Conservation (phyloP, 2,113 vertebrate genomes). For the Aplodontia rufa region DNA sequence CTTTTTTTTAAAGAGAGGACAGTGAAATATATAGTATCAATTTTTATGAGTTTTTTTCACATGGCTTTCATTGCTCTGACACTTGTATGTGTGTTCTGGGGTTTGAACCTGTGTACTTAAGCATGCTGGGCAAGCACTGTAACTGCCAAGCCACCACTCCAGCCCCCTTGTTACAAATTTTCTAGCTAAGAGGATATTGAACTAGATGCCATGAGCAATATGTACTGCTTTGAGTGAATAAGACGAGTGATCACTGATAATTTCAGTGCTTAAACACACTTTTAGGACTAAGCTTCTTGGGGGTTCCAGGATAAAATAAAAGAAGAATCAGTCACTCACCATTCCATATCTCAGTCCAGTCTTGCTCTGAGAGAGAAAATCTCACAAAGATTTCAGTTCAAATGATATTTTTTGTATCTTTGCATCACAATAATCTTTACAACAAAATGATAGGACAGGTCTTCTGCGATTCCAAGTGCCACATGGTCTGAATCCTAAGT, state of each 20-base stretch:
- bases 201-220: background rate
- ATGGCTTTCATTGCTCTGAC: no score
- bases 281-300: background rate
- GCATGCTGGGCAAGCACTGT: no score
- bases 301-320: background rate
- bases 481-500: background rate
- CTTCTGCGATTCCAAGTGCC: background rate
- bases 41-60: no score
- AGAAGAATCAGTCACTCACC: background rate
- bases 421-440: background rate
- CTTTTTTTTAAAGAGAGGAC: no score
- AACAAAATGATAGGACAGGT: background rate
- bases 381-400: background rate
- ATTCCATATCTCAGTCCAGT: background rate
- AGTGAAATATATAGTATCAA: no score
- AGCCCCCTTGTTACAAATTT: background rate
- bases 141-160: no score
- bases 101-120: no score
- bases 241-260: background rate
- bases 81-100: no score
- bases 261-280: background rate
- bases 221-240: background rate
- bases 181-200: background rate
- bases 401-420: background rate
- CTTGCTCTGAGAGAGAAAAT: background rate